Evolutionary conservation across 2,888 invertebrate species (phyloP).

Genomic region (Belgica antarctica): DNA sequence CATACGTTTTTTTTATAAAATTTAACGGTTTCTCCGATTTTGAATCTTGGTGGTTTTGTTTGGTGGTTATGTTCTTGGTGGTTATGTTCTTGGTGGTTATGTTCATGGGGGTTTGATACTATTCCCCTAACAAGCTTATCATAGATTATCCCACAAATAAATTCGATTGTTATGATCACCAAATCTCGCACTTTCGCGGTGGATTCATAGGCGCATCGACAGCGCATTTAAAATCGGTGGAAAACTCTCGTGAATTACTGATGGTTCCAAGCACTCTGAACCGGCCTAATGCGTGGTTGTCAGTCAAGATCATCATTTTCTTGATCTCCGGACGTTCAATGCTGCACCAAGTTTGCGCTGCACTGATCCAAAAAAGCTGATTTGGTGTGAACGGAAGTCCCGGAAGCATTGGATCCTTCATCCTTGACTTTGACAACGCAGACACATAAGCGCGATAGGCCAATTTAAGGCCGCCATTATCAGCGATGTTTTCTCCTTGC

Average conservation of each 20-base stretch:
- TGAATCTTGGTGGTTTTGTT: too few relatives aligned
- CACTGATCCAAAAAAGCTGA: conserved; percentile 44
- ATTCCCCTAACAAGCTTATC: too few relatives aligned
- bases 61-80: too few relatives aligned
- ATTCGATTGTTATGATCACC: conserved; percentile 34
- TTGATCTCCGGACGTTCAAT: conserved; percentile 41
- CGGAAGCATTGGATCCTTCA: conserved; percentile 33
- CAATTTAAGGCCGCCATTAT: conserved; percentile 58
- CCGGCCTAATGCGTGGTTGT: conserved; percentile 38
- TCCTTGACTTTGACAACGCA: neutral
- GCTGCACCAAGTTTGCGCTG: conserved; percentile 44
- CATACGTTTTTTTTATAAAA: too few relatives aligned
- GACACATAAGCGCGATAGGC: conserved; percentile 54
- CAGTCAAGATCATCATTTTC: conserved; percentile 36
- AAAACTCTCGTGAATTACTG: conserved; percentile 43
- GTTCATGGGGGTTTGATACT: too few relatives aligned
- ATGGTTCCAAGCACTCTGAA: conserved; percentile 43
- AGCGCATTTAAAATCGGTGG: conserved; percentile 43
- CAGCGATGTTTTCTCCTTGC: conserved; percentile 59
- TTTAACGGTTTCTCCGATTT: too few relatives aligned
- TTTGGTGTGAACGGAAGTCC: conserved; percentile 41
- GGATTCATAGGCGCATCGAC: conserved; percentile 44
- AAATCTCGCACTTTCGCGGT: conserved; percentile 40
- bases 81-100: too few relatives aligned
- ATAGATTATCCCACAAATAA: too few relatives aligned